Base-by-base conservation (phyloP, 2,888 invertebrate genomes). In the Caradrina kadenii region DNA sequence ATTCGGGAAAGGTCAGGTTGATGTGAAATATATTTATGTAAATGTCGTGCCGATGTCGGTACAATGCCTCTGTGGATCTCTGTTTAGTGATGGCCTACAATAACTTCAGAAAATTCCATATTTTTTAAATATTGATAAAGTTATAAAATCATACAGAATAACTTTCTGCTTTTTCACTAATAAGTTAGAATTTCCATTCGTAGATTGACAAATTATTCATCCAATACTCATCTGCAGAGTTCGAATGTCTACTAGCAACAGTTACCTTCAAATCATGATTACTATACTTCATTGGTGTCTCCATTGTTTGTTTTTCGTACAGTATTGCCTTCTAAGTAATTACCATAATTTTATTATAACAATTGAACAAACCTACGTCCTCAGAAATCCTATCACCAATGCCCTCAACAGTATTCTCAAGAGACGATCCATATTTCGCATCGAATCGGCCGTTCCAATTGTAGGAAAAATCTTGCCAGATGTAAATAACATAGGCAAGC, bases 351-450 rank as follows among this genome's bases (percentile, higher is more conserved):
- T 45, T 17, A 45, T 45, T 45, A 5, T 45, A 17, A 6, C 45
- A 45, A 8, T 8, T 8, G 35, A 61, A 31, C 21, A 50, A 69
- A 54, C 59, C 60, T 26, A 75, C 35, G 70, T 73, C 69, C 8
- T 21, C 73, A 80, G 73, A 82, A 80, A 82, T 82, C 70, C 71
- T 69, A 82, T 86, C 85, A 83, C 85, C n/a, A 78, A 79, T 84
- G 78, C 83, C 85, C 84, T 81, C 81, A 75, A 80, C 87, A 86
- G 87, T 88, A 90, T 92, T 89, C 93, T 93, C 93, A 81, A 77
- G 93, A 92, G 92, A 88, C 89, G 88, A 88, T 90, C 92, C 90
- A 93, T 93, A 94, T 94, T 93, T 94, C 89, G 92, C 91, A 93
- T 91, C 89, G 88, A 91, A 90, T 89, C 90, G 89, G 89, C 88